Evolutionary conservation across 1,140 invertebrate species (phyloP).

Genomic region (Drosophila ohnishii): DNA sequence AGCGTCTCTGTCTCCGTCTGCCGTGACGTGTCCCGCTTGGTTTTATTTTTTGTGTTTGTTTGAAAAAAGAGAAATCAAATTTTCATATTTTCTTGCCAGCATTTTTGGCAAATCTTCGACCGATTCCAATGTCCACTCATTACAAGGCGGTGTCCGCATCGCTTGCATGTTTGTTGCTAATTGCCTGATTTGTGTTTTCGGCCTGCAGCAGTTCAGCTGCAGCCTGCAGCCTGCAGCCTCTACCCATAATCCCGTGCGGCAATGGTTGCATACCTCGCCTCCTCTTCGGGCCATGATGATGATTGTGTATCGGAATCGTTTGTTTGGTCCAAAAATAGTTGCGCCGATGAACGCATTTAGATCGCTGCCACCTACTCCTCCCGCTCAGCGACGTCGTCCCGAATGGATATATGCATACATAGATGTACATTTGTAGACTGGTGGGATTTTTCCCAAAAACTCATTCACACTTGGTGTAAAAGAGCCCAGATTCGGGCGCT

Average conservation of each 20-base stretch:
- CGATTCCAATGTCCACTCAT: constrained; percentile 74
- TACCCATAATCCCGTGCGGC: constrained; percentile 21
- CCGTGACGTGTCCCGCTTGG: constrained; percentile 43
- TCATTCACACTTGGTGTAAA: constrained; percentile 71
- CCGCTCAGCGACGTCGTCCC: constrained; percentile 9
- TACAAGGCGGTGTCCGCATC: constrained; percentile 73
- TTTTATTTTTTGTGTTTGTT: constrained; percentile 34
- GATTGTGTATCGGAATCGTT: constrained; percentile 69
- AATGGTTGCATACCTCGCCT: constrained; percentile 51
- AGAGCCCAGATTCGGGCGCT: constrained; percentile 21
- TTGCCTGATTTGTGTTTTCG: constrained; percentile 67
- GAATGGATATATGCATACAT: constrained; percentile 39
- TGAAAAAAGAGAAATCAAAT: constrained; percentile 41
- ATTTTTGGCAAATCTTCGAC: constrained; percentile 65
- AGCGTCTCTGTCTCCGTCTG: constrained; percentile 24
- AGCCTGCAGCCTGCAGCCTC: not conserved
- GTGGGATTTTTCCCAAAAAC: constrained; percentile 36
- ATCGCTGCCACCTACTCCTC: constrained; percentile 47
- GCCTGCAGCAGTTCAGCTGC: not conserved
- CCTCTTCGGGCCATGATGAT: constrained; percentile 26
- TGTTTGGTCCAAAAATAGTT: constrained; percentile 77
- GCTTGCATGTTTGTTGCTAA: constrained; percentile 72
- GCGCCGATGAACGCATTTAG: constrained; percentile 76
- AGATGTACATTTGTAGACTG: constrained; percentile 30
- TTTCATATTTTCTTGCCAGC: constrained; percentile 31